Conservation (phyloP, 2,113 vertebrate species). For the Alouatta palliata region DNA sequence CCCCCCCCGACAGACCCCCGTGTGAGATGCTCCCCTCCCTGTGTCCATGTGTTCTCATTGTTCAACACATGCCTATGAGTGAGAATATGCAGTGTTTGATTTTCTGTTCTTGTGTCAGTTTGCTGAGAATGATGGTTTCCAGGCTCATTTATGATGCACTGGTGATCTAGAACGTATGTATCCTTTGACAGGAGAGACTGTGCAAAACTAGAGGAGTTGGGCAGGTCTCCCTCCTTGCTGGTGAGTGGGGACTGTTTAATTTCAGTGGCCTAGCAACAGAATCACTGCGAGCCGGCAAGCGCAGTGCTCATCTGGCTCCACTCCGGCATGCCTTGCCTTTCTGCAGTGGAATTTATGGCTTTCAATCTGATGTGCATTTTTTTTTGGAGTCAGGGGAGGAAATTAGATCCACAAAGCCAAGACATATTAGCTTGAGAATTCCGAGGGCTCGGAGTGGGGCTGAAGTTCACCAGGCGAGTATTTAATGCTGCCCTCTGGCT, state of each 20-base stretch:
- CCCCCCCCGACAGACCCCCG: no score
- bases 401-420: conserved; percentile 80
- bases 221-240: conserved; percentile 66
- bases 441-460: conserved; percentile 58
- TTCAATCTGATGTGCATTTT: conserved; percentile 68
- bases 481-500: conserved; percentile 82
- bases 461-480: conserved; percentile 63
- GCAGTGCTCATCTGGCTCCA: not conserved
- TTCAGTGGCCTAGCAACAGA: conserved; percentile 69
- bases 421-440: conserved; percentile 78
- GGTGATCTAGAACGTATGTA: conserved; percentile 63
- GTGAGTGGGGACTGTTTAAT: conserved; percentile 78
- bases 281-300: conserved; percentile 50
- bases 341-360: conserved; percentile 83
- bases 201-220: conserved; percentile 59
- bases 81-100: no score
- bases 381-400: conserved; percentile 59
- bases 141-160: conserved; percentile 59
- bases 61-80: no score
- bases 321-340: conserved; percentile 72
- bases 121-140: no score
- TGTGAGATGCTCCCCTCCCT: no score
- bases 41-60: no score
- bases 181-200: conserved; percentile 73
- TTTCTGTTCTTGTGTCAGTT: no score